Percentiles rank a stretch among this genome's conserved stretches.
Evolutionary conservation across 2,797 vertebrate genomes (phyloP).

Genomic region (Phoebastria nigripes): DNA sequence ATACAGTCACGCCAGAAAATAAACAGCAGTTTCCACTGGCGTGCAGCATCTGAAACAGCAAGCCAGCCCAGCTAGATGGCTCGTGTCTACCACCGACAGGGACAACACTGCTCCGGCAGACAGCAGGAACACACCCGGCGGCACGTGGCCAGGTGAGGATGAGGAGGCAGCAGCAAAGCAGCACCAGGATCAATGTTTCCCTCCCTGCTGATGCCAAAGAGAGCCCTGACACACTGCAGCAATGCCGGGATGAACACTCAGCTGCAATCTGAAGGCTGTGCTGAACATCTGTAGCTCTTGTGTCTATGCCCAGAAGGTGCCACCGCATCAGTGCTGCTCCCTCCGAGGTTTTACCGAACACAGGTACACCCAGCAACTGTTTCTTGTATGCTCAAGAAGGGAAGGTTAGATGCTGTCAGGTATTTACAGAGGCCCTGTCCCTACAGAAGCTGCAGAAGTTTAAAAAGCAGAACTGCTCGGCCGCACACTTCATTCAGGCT

Average conservation of each 20-base stretch:
- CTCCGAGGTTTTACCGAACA: not conserved
- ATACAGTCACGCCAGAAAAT: not conserved
- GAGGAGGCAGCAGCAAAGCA: not conserved
- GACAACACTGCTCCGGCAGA: not conserved
- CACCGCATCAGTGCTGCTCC: not conserved
- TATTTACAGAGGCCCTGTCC: not conserved
- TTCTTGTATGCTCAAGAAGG: not conserved
- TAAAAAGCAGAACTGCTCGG: not conserved
- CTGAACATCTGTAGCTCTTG: not conserved
- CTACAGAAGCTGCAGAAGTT: not conserved
- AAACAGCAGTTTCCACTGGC: not conserved
- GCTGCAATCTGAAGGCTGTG: not conserved
- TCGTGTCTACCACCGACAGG: rapidly evolving
- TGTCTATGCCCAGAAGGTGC: not conserved
- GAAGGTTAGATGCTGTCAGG: too few species aligned
- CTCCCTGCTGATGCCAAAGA: not conserved
- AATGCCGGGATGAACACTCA: not conserved
- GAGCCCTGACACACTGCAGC: not conserved
- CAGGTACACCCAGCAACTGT: not conserved
- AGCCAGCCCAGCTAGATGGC: not conserved
- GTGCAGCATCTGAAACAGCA: not conserved
- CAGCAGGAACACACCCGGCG: rapidly evolving
- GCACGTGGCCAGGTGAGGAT: rapidly evolving
- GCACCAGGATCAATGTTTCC: not conserved
- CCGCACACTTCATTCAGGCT: not conserved